Percentiles rank a stretch among this genome's conserved stretches.
Conservation (phyloP, 2,797 vertebrate genomes). For the Pseudomugil gertrudae region DNA sequence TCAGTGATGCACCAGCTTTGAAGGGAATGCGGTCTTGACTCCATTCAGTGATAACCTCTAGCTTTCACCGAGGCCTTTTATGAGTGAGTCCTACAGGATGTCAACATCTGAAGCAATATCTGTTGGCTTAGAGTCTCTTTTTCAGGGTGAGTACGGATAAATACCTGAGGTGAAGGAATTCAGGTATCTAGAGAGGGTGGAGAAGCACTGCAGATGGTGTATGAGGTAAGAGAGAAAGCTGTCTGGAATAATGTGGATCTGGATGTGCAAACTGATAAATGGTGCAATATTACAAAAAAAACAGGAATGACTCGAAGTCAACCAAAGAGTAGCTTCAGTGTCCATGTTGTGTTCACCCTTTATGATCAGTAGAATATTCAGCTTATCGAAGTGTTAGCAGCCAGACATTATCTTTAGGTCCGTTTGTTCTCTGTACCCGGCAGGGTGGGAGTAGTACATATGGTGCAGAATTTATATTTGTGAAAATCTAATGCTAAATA, state of each 20-base stretch:
- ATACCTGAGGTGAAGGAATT: not conserved
- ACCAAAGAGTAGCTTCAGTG: conserved; percentile 11
- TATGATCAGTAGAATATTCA: not conserved
- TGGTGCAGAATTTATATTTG: not conserved
- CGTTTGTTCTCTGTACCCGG: not conserved
- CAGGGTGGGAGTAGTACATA: not conserved
- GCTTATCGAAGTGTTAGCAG: not conserved
- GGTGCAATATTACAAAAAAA: not conserved
- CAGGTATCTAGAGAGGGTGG: not conserved
- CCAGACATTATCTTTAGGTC: not conserved
- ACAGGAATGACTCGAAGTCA: not conserved
- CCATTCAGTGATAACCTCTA: not conserved
- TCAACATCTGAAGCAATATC: not conserved
- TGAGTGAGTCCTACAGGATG: not conserved
- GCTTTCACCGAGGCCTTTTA: too few relatives aligned
- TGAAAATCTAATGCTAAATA: conserved; percentile 21
- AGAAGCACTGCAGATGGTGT: not conserved
- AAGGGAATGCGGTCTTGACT: not conserved
- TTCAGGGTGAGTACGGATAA: not conserved
- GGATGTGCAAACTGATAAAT: not conserved
- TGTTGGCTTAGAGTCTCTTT: not conserved
- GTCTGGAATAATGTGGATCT: not conserved
- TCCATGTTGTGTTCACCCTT: conserved; percentile 27
- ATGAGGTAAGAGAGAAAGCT: not conserved
- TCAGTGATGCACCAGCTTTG: not conserved